Base-by-base conservation (phyloP, 1,140 invertebrate genomes). In the Musca domestica region DNA sequence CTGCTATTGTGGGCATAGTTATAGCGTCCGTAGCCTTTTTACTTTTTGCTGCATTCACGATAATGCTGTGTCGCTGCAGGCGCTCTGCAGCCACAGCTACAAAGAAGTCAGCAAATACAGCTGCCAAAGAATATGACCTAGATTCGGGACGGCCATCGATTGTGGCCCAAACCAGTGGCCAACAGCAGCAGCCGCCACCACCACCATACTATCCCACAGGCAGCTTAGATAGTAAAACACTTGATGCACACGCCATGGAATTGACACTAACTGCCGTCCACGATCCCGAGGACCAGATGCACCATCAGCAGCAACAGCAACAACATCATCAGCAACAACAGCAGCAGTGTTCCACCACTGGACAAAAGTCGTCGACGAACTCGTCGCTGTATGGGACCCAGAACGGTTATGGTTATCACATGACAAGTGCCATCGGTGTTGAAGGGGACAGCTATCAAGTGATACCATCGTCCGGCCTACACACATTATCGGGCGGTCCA, bases 371-470 rank as follows among this genome's bases (percentile, higher is more conserved):
- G 52, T 71, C 74, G 46, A 68, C 71, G 69, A 63, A 70, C 6
- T 61, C 71, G 49, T 73, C 71, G 23, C 72, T 77, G 64, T 79
- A 78, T 52, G 76, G 71, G 5, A 64, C 70, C 67, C 72, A 71
- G 51, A 80, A 79, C 71, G 77, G 77, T 58, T 80, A 80, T 71
- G 77, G 77, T 70, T 80, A 80, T 76, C 77, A 80, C 74, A 76
- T 80, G 77, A 77, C 77, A 80, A 80, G 76, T 76, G 76, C 73
- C 71, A 77, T 80, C 69, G 77, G 77, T 71, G 64, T 74, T 69
- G 77, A 77, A 71, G 64, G 77, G 68, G 77, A 80, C 70, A 80
- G 73, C 77, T 80, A 80, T 76, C 77, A 80, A 80, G 77, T 80
- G 73, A 71, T 79, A 74, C 77, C 77, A 51, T 72, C 77, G 27